A percentile compares a stretch with the other conserved stretches of the same genome.
Evolutionary conservation across 2,797 vertebrate genomes (phyloP).

Genomic region (Parauchenoglanis ngamensis): DNA sequence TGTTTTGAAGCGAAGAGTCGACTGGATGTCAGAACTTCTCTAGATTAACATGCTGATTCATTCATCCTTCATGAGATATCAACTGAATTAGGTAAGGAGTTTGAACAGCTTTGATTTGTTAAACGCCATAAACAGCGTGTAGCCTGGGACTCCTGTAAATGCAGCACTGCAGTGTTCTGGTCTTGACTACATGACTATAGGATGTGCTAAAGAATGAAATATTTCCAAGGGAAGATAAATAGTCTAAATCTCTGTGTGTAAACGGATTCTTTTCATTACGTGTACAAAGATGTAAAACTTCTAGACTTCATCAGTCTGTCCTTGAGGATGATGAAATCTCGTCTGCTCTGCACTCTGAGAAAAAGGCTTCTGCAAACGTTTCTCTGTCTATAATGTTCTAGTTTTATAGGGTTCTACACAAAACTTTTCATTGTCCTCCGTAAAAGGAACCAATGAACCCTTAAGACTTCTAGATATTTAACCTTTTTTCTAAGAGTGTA

Average conservation of each 20-base stretch:
- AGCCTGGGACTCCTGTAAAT: neutral
- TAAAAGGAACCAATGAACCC: neutral
- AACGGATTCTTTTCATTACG: neutral
- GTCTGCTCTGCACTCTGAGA: no score
- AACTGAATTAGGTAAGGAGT: slow-evolving; percentile 39
- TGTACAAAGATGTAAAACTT: neutral
- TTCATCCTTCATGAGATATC: neutral
- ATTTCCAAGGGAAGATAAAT: neutral
- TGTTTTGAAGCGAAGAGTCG: slow-evolving; percentile 30
- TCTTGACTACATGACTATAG: neutral
- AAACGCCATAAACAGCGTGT: neutral
- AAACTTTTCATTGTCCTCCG: neutral
- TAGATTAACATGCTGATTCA: slow-evolving; percentile 23
- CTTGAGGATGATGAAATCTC: neutral
- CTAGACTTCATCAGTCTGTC: neutral
- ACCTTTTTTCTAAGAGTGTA: neutral
- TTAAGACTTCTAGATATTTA: neutral
- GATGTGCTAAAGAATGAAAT: neutral
- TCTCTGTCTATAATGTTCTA: neutral
- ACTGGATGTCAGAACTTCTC: slow-evolving; percentile 2
- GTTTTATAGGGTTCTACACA: neutral
- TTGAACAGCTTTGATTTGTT: slow-evolving; percentile 8
- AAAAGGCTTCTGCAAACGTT: no score
- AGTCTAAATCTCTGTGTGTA: no score
- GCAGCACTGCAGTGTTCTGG: slow-evolving; percentile 18